These are phyloP conservation scores for Sipha flava DNA, from an alignment of 1,140 invertebrate species.

Conservation along the genomic window DNA sequence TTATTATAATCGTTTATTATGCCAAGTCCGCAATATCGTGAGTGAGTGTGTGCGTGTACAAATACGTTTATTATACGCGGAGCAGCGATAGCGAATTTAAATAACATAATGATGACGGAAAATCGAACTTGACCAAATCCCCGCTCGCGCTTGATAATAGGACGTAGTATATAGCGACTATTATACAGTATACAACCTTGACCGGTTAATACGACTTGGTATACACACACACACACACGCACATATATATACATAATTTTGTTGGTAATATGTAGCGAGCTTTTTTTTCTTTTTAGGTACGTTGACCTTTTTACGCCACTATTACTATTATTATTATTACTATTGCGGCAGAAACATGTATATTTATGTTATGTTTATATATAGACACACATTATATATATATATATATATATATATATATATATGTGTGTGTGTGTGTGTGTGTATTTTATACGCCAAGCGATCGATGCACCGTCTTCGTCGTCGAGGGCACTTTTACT, in stretches of 20 bases:
- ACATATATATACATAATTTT: too few species aligned
- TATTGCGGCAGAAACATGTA: too few species aligned
- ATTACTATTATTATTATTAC: background rate
- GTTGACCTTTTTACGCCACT: background rate
- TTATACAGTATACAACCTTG: background rate
- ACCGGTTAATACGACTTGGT: too few species aligned
- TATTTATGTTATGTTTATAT: too few species aligned
- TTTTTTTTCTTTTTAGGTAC: background rate
- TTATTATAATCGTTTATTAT: too few species aligned
- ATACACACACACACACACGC: too few species aligned
- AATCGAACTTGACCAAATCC: slow-evolving; percentile 18
- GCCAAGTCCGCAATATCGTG: background rate
- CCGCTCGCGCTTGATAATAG: background rate
- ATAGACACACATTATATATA: background rate
- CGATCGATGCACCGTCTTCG: background rate
- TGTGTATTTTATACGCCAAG: background rate
- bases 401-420: too few species aligned
- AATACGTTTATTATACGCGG: background rate
- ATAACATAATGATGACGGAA: background rate
- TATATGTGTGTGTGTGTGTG: too few species aligned
- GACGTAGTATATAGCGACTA: background rate
- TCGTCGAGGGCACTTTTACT: background rate
- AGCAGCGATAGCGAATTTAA: background rate
- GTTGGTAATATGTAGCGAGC: background rate
- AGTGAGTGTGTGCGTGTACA: background rate